Evolutionary conservation across 2,888 invertebrate genomes (phyloP).

Genomic region (Spisula solida): DNA sequence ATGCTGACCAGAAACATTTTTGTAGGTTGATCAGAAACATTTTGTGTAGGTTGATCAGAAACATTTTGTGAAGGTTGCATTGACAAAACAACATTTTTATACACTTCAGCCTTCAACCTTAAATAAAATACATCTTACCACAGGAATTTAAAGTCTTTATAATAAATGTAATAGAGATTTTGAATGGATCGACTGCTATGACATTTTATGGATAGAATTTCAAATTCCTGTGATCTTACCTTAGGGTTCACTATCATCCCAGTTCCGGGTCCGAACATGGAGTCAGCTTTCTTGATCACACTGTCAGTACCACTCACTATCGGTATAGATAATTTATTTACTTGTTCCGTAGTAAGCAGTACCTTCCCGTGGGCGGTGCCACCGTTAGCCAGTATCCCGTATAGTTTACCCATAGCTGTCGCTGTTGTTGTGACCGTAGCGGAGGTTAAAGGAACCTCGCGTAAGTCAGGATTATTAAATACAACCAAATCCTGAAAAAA

Average conservation of each 20-base stretch:
- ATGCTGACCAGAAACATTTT: too few relatives aligned
- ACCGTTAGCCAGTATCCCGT: slow-evolving; percentile 83
- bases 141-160: too few relatives aligned
- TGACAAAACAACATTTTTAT: too few relatives aligned
- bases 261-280: slow-evolving; percentile 62
- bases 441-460: slow-evolving; percentile 81
- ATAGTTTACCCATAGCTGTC: slow-evolving; percentile 82
- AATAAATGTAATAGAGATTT: too few relatives aligned
- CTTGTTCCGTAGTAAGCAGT: slow-evolving; percentile 59
- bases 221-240: too few relatives aligned
- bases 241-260: slow-evolving; percentile 44
- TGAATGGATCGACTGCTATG: too few relatives aligned
- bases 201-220: too few relatives aligned
- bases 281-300: slow-evolving; percentile 46
- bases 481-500: slow-evolving; percentile 44
- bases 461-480: slow-evolving; percentile 80
- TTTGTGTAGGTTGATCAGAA: too few relatives aligned
- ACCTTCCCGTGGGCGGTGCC: slow-evolving; percentile 41
- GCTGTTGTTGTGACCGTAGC: slow-evolving; percentile 84
- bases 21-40: too few relatives aligned
- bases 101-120: too few relatives aligned
- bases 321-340: slow-evolving; percentile 44
- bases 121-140: too few relatives aligned
- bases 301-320: slow-evolving; percentile 50
- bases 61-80: too few relatives aligned